These are phyloP conservation scores for Artemia sinica DNA, from an alignment of 2,888 invertebrate species.

Conservation along the genomic window DNA sequence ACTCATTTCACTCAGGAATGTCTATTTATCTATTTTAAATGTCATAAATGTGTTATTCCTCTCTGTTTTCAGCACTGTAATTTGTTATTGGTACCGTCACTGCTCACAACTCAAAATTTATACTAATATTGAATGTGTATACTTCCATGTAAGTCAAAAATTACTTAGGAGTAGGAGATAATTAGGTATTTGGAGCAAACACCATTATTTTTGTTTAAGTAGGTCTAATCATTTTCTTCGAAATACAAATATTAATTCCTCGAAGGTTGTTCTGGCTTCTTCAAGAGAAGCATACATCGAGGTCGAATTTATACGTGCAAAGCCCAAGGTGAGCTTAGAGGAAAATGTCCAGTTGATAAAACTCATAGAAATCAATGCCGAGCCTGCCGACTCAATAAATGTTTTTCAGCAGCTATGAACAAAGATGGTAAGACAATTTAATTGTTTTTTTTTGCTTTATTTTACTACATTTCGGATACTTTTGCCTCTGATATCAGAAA, in stretches of 20 bases:
- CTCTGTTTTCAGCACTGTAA: no score
- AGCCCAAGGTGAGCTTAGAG: conserved; percentile 78
- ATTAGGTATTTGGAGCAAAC: no score
- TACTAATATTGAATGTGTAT: no score
- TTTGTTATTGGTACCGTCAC: no score
- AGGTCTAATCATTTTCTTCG: no score
- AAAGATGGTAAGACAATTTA: conserved; percentile 65
- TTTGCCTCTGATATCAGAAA: not conserved
- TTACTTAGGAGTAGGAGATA: no score
- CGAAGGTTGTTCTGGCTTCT: conserved; percentile 81
- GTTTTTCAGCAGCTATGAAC: conserved; percentile 91
- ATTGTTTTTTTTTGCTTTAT: conserved; percentile 16
- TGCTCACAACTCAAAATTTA: no score
- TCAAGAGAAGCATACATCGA: conserved; percentile 86
- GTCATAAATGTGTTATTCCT: no score
- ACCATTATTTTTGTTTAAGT: no score
- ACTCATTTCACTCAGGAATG: no score
- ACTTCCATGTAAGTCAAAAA: no score
- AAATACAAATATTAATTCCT: conserved; percentile 1
- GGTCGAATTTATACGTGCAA: conserved; percentile 94
- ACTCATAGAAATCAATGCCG: conserved; percentile 92
- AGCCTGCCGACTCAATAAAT: conserved; percentile 82
- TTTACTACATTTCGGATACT: not conserved
- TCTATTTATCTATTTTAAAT: no score
- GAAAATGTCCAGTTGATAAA: conserved; percentile 87